Base-by-base conservation (phyloP, 2,797 vertebrate species). In the Falco cherrug region DNA sequence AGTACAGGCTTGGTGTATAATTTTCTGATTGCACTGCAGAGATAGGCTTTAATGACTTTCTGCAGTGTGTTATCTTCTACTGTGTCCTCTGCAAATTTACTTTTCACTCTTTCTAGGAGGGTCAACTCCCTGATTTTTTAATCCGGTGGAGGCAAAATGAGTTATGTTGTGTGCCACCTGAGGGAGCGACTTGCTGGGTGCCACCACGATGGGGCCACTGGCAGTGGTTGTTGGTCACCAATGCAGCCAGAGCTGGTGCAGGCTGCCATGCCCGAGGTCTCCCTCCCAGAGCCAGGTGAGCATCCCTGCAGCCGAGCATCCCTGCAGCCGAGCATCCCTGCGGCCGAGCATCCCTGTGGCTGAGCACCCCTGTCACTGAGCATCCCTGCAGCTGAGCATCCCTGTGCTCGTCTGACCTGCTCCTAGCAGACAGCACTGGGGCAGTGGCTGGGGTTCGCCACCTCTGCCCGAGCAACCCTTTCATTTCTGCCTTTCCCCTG, bases 151-250 rank as follows among this genome's bases (percentile, higher is more conserved):
- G 43, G 11, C 1, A 6, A 31, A 9, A 2, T 22, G 50, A 22
- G n/a, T 35, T 48, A 2, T 0, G 13, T 3, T 43, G 56, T 13
- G 20, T 59, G 56, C 87, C 33, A 35, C 39, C n/a, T 0, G 1
- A 31, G 65, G 60, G 29, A 70, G 31, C 0, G 2, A 13, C 4
- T 16, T 0, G 0, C 33, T 0, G 1, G 29, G 9, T 56, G 71
- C 67, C 0, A 0, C 48, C 16, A 8, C 54, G 16, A 28, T 0
- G 2, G 43, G 29, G 35, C 43, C 5, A 5, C 63, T 39, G 41
- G 8, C 29, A 8, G 43, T 1, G 1, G 41, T n/a, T 11, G 4
- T 12, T 0, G 5, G 31, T 22, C 21, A 24, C 18, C 48, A 20
- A 5, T 8, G 80, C 56, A 33, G 37, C 56, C 77, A 21, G 41